Conservation (phyloP, 2,113 vertebrate genomes). For the Anoplopoma fimbria region DNA sequence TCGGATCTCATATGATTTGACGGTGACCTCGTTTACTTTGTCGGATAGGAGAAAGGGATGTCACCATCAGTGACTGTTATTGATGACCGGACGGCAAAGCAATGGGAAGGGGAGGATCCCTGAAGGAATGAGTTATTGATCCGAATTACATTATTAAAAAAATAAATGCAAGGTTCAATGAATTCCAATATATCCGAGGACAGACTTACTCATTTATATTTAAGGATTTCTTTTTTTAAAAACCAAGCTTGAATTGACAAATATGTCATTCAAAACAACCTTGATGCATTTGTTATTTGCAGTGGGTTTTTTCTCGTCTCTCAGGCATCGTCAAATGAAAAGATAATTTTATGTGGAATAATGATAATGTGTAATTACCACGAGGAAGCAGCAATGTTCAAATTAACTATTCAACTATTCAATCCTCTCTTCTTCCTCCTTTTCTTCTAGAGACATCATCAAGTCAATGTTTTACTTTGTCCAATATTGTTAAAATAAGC, state of each 20-base stretch:
- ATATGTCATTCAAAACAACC: not conserved
- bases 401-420: not conserved
- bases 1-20: not conserved
- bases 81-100: not conserved
- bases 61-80: not conserved
- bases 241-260: not conserved
- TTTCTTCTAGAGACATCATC: not conserved
- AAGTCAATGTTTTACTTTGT: too few species aligned
- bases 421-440: not conserved
- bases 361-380: not conserved
- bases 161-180: slow-evolving; percentile 7
- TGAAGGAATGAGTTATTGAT: slow-evolving; percentile 55
- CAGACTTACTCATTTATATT: not conserved
- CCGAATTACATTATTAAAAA: not conserved
- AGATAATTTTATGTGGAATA: not conserved
- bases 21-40: not conserved
- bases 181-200: slow-evolving; percentile 8
- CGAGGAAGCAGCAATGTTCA: not conserved
- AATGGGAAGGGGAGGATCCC: not conserved
- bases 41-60: not conserved
- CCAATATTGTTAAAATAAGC: too few species aligned
- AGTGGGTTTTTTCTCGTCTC: not conserved
- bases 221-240: not conserved
- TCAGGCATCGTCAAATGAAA: too few species aligned
- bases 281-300: too few species aligned